Evolutionary conservation across 2,113 vertebrate species (phyloP), one percentile per base, ranked within the genome.

Genomic region (Protobothrops flavoviridis): DNA sequence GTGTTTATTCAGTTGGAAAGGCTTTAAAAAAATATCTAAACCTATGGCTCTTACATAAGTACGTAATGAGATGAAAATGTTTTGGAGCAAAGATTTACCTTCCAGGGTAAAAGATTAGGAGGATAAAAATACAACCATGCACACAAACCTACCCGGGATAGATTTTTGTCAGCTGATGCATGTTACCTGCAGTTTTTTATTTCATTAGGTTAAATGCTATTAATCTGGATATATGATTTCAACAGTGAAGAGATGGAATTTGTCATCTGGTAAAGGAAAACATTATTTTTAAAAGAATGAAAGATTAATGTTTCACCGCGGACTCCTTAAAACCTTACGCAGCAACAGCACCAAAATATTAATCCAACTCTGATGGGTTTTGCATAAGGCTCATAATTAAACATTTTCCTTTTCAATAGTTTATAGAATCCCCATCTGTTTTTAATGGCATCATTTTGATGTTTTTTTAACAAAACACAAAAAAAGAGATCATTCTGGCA

Each of bases 381-480:
- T 97, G 97, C 98, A 98, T 98, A 98, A 95, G 94, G 97, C 53
- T 96, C 97, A 97, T 98, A 98, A 98, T 98, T 98, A 98, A 98
- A 98, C 98, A 98, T 98, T 98, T 98, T 98, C 97, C 98, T 98
- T 93, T 98, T 97, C 97, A 95, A 97, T 97, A 96, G 97, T 97
- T 98, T 97, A 97, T 97, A 98, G 97, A 98, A 98, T 97, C 97
- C 97, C 97, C 98, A 98, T 98, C 97, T 98, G 98, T 98, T 98
- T 98, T 98, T 98, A 97, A 98, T 98, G 98, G 98, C 98, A 98
- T 98, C 97, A 97, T 97, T 97, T 97, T 97, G 97, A 97, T 97
- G 97, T 39, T 98, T 98, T 98, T 98, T 96, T 97, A 33, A 69
- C 29, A 69, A 69, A 69, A 33, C 64, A 69, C 1, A 74, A 69